These are phyloP conservation scores for Lepus timidus DNA, from an alignment of 2,113 vertebrate genomes.

Conservation along the genomic window DNA sequence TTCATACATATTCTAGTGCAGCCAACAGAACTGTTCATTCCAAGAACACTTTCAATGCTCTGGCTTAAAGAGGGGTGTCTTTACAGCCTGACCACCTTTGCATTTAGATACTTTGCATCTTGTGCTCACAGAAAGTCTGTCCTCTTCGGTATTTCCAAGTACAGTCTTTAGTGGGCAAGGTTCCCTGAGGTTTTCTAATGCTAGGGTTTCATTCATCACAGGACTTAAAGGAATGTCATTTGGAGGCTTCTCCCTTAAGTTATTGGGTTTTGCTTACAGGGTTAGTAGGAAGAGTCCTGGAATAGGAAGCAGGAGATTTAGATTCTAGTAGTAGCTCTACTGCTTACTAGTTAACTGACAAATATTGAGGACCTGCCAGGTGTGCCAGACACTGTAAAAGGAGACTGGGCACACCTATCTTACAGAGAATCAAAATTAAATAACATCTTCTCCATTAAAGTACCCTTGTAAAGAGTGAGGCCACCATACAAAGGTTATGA, in stretches of 20 bases:
- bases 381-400: slow-evolving; percentile 19
- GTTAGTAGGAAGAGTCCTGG: neutral
- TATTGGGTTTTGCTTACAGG: neutral
- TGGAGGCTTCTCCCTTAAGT: neutral
- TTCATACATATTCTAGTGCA: slow-evolving; percentile 14
- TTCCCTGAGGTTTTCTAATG: neutral
- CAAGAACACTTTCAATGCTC: slow-evolving; percentile 11
- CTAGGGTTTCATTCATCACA: slow-evolving; percentile 41
- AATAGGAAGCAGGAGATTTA: slow-evolving; percentile 40
- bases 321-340: slow-evolving; percentile 35
- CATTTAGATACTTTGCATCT: slow-evolving; percentile 7
- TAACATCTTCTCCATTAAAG: slow-evolving; percentile 10
- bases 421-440: slow-evolving; percentile 25
- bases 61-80: neutral
- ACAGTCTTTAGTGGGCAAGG: neutral
- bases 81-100: neutral
- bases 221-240: neutral
- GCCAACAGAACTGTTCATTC: slow-evolving; percentile 28
- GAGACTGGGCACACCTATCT: slow-evolving; percentile 18
- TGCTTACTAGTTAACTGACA: slow-evolving; percentile 38
- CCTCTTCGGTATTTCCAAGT: neutral
- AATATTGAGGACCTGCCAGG: slow-evolving; percentile 29
- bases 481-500: slow-evolving; percentile 20
- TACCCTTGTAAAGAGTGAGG: slow-evolving; percentile 47
- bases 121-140: neutral